A percentile compares a stretch with the other conserved stretches of the same genome.
phyloP scores from a whole-genome alignment of 2,797 vertebrate genomes.

The Echeneis naucrates region DNA sequence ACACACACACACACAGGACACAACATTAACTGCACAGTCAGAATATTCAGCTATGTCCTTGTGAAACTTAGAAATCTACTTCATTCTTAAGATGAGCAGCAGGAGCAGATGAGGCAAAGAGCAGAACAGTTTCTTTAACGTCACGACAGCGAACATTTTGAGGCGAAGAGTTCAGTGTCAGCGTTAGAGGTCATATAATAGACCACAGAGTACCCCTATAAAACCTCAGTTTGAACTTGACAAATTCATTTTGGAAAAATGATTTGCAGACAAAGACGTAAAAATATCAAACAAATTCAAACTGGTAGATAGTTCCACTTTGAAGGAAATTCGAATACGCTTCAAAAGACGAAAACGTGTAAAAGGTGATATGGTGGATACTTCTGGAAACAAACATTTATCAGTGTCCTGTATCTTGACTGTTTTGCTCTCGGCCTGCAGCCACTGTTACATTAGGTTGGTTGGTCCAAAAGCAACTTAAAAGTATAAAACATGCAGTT shows the following conservation, averaged over 20 bases:
- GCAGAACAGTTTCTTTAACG: constrained; percentile 45
- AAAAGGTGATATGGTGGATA: background rate
- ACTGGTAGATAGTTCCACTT: background rate
- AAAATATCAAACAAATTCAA: background rate
- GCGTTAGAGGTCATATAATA: background rate
- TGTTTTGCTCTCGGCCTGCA: constrained; percentile 67
- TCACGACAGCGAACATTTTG: background rate
- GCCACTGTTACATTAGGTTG: constrained; percentile 36
- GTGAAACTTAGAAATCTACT: background rate
- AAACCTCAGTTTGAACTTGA: background rate
- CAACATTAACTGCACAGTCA: constrained; percentile 41
- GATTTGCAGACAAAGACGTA: background rate
- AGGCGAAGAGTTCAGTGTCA: background rate
- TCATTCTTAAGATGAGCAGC: constrained; percentile 35
- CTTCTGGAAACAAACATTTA: background rate
- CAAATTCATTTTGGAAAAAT: background rate
- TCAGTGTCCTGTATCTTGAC: constrained; percentile 2
- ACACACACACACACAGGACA: constrained; percentile 31
- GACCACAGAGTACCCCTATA: constrained; percentile 38
- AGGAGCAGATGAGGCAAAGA: constrained; percentile 49
- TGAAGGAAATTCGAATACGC: constrained; percentile 4
- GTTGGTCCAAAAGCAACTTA: constrained; percentile 50
- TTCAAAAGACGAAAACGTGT: background rate
- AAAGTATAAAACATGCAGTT: constrained; percentile 70
- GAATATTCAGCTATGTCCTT: constrained; percentile 1